Percentiles rank a stretch among this genome's conserved stretches.
phyloP scores from a whole-genome alignment of 1,140 invertebrate genomes.

The Drosophila sulfurigaster region DNA sequence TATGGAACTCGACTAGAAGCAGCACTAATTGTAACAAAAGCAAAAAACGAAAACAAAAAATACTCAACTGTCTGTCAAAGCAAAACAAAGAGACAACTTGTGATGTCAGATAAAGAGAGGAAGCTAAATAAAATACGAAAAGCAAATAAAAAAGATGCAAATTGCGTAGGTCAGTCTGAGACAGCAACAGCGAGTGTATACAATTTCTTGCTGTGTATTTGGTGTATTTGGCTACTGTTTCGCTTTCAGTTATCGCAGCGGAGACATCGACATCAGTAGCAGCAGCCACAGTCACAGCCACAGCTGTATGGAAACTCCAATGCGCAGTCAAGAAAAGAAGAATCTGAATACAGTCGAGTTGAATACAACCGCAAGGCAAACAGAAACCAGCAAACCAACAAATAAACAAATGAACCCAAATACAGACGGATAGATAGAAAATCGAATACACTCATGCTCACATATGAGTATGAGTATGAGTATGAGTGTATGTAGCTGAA shows the following conservation, averaged over 20 bases:
- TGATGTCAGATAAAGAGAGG: constrained; percentile 3
- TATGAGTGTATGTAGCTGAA: constrained; percentile 36
- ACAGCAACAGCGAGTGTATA: background rate
- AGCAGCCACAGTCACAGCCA: too few relatives aligned
- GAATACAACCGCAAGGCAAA: constrained; percentile 51
- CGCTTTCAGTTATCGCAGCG: constrained; percentile 49
- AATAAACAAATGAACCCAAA: constrained; percentile 59
- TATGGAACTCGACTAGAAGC: background rate
- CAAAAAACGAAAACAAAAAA: background rate
- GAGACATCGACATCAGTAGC: constrained; percentile 38
- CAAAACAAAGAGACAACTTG: constrained; percentile 34
- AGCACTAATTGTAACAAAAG: constrained; percentile 11
- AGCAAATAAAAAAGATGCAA: constrained; percentile 37
- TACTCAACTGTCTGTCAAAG: background rate
- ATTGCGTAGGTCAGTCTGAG: constrained; percentile 45
- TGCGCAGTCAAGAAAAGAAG: constrained; percentile 52
- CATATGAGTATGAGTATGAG: constrained; percentile 10
- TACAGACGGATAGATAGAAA: constrained; percentile 31
- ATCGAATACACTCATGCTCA: constrained; percentile 20
- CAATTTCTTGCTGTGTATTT: constrained; percentile 59
- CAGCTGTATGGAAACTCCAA: constrained; percentile 53
- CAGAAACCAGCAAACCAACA: constrained; percentile 50
- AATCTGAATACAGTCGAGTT: constrained; percentile 60
- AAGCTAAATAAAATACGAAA: constrained; percentile 2
- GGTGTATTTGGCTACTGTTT: constrained; percentile 26